Percentiles rank a stretch among this genome's conserved stretches.
phyloP scores from a whole-genome alignment of 2,888 invertebrate genomes.

The Eubasilissa splendida region DNA sequence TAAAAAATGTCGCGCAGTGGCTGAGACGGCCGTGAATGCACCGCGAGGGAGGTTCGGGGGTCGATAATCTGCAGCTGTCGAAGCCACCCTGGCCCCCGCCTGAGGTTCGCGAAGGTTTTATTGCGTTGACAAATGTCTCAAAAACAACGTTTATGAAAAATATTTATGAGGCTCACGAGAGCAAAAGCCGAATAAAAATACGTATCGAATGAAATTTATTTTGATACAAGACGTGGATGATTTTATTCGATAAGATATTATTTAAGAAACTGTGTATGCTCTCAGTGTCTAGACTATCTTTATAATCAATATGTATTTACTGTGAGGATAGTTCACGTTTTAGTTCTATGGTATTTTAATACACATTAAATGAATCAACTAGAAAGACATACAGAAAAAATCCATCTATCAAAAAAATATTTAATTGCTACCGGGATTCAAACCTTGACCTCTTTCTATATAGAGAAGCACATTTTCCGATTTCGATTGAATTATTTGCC shows the following conservation, averaged over 20 bases:
- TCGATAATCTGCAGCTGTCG: conserved; percentile 53
- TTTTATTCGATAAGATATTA: neutral
- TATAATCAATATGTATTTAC: no score
- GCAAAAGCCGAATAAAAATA: neutral
- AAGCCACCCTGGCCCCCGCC: conserved; percentile 12
- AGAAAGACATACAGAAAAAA: no score
- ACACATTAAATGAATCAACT: no score
- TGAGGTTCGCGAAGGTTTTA: conserved; percentile 55
- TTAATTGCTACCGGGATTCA: no score
- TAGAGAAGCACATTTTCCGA: no score
- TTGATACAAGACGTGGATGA: neutral
- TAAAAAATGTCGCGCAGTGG: neutral
- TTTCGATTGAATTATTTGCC: no score
- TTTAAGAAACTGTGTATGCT: no score
- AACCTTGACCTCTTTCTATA: no score
- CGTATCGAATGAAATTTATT: neutral
- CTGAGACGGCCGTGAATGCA: conserved; percentile 1
- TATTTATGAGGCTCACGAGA: conserved; percentile 50
- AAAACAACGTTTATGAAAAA: conserved; percentile 57
- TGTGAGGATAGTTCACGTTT: no score
- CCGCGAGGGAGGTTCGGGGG: conserved; percentile 29
- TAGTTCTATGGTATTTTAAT: no score
- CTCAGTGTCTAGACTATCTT: no score
- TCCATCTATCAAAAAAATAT: no score
- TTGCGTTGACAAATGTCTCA: conserved; percentile 57